Evolutionary conservation across 2,888 invertebrate genomes (phyloP).

Genomic region (Uloborus plumipes): DNA sequence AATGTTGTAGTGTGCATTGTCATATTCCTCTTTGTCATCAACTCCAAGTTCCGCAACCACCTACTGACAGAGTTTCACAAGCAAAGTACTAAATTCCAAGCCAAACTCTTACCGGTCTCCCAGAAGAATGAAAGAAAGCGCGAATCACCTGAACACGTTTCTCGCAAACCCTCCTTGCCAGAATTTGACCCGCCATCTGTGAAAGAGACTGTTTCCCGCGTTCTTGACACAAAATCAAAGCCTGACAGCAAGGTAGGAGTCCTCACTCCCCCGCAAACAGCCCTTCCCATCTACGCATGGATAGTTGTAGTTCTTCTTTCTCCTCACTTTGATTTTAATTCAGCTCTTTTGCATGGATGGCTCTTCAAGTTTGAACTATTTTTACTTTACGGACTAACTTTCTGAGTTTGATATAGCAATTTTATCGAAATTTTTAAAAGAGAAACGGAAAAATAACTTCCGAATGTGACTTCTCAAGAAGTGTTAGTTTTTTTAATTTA

Average conservation of each 20-base stretch:
- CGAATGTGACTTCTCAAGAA: too few species aligned
- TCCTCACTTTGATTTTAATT: too few species aligned
- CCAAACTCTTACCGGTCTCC: conserved; percentile 20
- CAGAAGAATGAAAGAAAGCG: conserved; percentile 2
- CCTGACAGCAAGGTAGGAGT: conserved; percentile 55
- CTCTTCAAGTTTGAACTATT: too few species aligned
- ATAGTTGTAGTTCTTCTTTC: neutral
- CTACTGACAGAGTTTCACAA: conserved; percentile 44
- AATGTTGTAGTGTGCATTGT: conserved; percentile 56
- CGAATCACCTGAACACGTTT: conserved; percentile 8
- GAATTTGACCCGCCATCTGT: conserved; percentile 23
- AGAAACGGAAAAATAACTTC: too few species aligned
- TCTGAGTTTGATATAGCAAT: too few species aligned
- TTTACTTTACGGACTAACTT: too few species aligned
- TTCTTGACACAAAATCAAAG: conserved; percentile 16
- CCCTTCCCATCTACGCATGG: conserved; percentile 27
- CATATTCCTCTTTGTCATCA: conserved; percentile 55
- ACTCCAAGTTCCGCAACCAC: conserved; percentile 55
- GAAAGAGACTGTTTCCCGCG: conserved; percentile 29
- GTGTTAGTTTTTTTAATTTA: too few species aligned
- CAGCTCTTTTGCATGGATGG: too few species aligned
- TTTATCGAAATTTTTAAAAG: too few species aligned
- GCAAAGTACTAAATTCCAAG: conserved; percentile 44
- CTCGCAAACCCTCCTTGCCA: conserved; percentile 15
- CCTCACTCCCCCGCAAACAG: conserved; percentile 20